Evolutionary conservation across 2,888 invertebrate genomes (phyloP).

Genomic region (Ennomos fuscantarius): DNA sequence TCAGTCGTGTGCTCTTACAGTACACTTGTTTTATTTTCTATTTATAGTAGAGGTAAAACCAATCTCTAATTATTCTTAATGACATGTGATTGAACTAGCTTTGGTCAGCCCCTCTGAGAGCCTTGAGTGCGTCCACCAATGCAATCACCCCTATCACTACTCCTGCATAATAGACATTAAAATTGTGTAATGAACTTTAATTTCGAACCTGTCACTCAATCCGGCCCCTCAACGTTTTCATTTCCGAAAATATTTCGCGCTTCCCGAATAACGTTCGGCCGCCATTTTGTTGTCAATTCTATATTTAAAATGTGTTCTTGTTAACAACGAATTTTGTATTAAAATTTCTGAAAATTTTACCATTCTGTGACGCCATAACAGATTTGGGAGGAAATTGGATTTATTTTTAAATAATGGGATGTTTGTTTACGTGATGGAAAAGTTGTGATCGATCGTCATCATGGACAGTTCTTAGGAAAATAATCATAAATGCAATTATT

Average conservation of each 20-base stretch:
- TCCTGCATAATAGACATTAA: constrained; percentile 45
- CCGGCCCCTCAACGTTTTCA: constrained; percentile 56
- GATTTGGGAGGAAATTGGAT: constrained; percentile 42
- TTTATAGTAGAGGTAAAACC: too few species aligned
- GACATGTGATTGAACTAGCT: too few species aligned
- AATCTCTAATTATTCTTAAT: not conserved
- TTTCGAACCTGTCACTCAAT: constrained; percentile 69
- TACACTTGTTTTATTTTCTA: too few species aligned
- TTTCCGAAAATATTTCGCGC: constrained; percentile 63
- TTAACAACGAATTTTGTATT: constrained; percentile 41
- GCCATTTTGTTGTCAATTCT: constrained; percentile 48
- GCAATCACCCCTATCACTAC: constrained; percentile 20
- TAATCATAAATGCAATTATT: constrained; percentile 5
- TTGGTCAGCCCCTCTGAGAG: not conserved
- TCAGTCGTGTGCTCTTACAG: too few species aligned
- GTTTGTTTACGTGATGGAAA: constrained; percentile 14
- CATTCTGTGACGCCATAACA: constrained; percentile 34
- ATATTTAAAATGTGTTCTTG: constrained; percentile 43
- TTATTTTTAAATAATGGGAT: constrained; percentile 29
- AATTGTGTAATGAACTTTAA: constrained; percentile 59
- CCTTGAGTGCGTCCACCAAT: constrained; percentile 8
- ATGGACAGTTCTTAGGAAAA: constrained; percentile 14
- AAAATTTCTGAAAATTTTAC: constrained; percentile 47
- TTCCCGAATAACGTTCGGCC: constrained; percentile 43
- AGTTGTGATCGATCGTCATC: constrained; percentile 16